Evolutionary conservation across 2,113 vertebrate species (phyloP).

Genomic region (Speoplatyrhinus poulsoni): DNA sequence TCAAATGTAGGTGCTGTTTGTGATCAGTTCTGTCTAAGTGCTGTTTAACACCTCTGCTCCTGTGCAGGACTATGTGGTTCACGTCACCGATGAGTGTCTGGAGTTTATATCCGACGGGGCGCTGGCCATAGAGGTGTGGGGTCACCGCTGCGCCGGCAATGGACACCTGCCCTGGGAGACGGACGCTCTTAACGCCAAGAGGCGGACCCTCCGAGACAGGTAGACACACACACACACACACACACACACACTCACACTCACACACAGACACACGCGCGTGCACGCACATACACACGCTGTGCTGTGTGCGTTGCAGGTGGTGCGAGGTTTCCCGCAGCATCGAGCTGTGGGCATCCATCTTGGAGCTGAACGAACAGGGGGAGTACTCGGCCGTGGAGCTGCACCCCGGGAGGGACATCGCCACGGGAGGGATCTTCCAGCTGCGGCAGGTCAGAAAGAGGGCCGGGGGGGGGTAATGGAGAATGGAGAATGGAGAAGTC

Average conservation of each 20-base stretch:
- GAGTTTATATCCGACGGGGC: conserved; percentile 98
- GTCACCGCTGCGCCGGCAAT: conserved; percentile 91
- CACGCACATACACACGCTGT: background rate
- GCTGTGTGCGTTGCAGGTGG: conserved; percentile 80
- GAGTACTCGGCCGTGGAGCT: conserved; percentile 93
- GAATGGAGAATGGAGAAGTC: background rate
- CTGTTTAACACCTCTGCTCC: background rate
- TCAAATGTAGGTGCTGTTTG: background rate
- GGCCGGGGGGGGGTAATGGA: no score
- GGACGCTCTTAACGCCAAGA: conserved; percentile 90
- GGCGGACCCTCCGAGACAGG: conserved; percentile 89
- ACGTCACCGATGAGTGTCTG: conserved; percentile 93
- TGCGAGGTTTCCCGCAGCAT: conserved; percentile 93
- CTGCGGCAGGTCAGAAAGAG: conserved; percentile 85
- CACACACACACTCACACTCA: conserved; percentile 4
- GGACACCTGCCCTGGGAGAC: conserved; percentile 89
- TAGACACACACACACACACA: conserved; percentile 42
- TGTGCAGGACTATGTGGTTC: conserved; percentile 87
- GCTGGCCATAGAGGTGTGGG: conserved; percentile 96
- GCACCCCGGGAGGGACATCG: conserved; percentile 89
- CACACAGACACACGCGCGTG: conserved; percentile 11
- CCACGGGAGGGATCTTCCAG: conserved; percentile 95
- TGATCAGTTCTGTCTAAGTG: background rate
- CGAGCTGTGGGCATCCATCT: conserved; percentile 91
- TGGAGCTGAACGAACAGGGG: conserved; percentile 94